Conservation (phyloP, 2,888 invertebrate species). For the Drosophila pseudotalamancana region DNA sequence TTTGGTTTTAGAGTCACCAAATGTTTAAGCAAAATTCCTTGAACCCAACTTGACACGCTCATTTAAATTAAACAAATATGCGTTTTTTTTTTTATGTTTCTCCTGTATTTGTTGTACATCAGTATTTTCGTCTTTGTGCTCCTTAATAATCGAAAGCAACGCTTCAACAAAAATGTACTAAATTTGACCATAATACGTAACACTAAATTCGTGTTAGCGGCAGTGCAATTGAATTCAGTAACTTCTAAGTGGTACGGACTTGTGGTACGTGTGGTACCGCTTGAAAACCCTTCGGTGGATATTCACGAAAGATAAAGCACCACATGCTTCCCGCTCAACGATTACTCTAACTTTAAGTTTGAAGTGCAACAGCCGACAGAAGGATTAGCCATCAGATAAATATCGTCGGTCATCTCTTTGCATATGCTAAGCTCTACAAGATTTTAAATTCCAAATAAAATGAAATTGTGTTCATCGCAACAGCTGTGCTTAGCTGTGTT, state of each 20-base stretch:
- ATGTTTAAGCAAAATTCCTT: too few relatives aligned
- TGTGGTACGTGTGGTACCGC: conserved; percentile 6
- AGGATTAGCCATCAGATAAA: neutral
- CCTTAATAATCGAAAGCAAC: neutral
- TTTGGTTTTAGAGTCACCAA: too few relatives aligned
- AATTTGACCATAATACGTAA: neutral
- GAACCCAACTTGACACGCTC: too few relatives aligned
- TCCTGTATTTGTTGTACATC: too few relatives aligned
- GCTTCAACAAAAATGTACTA: conserved; percentile 1
- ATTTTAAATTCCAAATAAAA: conserved; percentile 19
- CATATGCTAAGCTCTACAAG: neutral
- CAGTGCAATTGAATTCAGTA: conserved; percentile 11
- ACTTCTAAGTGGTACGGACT: conserved; percentile 11
- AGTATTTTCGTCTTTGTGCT: too few relatives aligned
- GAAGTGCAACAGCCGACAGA: conserved; percentile 4
- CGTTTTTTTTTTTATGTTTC: too few relatives aligned
- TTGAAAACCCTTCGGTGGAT: conserved; percentile 8
- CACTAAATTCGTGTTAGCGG: neutral
- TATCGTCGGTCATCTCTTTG: conserved; percentile 4
- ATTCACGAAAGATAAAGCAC: conserved; percentile 38
- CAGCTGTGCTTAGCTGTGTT: conserved; percentile 23
- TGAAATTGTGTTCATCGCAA: conserved; percentile 28
- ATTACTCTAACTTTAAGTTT: conserved; percentile 9
- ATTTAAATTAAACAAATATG: too few relatives aligned
- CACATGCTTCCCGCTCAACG: conserved; percentile 34